A percentile compares a stretch with the other conserved stretches of the same genome.
Evolutionary conservation across 2,888 invertebrate genomes (phyloP).

Genomic region (Apeira syringaria): DNA sequence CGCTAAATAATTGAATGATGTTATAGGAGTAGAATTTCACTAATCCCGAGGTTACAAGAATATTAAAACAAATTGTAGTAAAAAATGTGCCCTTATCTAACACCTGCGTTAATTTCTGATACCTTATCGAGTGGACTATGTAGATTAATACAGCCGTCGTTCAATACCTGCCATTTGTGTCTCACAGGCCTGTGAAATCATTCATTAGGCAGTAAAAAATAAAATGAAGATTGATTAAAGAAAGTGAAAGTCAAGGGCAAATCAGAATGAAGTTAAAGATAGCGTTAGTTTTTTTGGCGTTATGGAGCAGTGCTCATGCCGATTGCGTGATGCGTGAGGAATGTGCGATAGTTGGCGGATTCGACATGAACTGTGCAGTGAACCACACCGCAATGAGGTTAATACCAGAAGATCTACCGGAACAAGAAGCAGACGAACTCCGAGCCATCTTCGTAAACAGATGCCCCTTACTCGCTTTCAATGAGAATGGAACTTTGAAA

Average conservation of each 20-base stretch:
- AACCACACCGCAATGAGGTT: conserved; percentile 45
- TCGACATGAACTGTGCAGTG: conserved; percentile 50
- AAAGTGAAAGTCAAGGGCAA: conserved; percentile 1
- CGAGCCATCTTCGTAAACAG: conserved; percentile 68
- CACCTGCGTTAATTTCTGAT: conserved; percentile 66
- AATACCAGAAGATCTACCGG: conserved; percentile 44
- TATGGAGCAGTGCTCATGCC: conserved; percentile 47
- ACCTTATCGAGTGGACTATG: conserved; percentile 51
- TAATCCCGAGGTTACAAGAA: too few species aligned
- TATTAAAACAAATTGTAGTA: conserved; percentile 7
- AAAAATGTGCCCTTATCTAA: conserved; percentile 44
- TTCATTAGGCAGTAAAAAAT: conserved; percentile 2
- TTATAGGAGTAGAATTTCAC: too few species aligned
- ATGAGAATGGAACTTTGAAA: conserved; percentile 58
- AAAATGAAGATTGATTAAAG: conserved; percentile 20
- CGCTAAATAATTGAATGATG: too few species aligned
- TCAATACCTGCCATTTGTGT: conserved; percentile 33
- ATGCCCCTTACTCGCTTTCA: conserved; percentile 84
- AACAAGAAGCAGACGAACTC: conserved; percentile 55
- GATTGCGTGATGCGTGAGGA: conserved; percentile 60
- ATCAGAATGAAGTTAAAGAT: conserved; percentile 43
- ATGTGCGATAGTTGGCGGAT: conserved; percentile 48
- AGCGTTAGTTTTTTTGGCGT: conserved; percentile 39
- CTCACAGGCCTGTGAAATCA: conserved; percentile 4
- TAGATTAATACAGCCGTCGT: conserved; percentile 37